Conservation (phyloP, 1,140 invertebrate genomes). For the Pogonognathellus flavescens region DNA sequence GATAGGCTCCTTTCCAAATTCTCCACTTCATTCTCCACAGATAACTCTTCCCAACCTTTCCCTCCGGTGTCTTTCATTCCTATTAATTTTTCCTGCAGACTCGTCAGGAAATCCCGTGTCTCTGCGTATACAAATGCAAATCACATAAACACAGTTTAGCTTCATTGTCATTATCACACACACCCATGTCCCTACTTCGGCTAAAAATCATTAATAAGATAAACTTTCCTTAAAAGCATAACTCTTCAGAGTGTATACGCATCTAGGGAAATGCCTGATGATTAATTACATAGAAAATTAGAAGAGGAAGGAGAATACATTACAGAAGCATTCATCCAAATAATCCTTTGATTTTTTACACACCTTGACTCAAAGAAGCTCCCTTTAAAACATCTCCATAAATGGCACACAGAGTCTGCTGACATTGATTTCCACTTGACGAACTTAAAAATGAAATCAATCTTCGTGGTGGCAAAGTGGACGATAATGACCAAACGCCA, state of each 20-base stretch:
- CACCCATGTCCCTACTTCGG: too few relatives aligned
- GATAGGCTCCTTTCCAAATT: neutral
- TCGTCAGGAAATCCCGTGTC: neutral
- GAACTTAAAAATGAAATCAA: neutral
- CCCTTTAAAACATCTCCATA: neutral
- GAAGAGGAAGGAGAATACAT: too few relatives aligned
- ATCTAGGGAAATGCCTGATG: neutral
- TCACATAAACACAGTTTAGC: neutral
- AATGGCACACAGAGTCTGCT: neutral
- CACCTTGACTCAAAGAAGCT: neutral
- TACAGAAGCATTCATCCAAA: too few relatives aligned
- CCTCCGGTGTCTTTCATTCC: neutral
- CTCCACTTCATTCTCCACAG: neutral
- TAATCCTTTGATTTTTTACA: neutral
- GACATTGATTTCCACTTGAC: neutral
- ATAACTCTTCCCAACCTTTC: neutral
- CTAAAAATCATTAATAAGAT: too few relatives aligned
- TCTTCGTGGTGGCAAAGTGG: neutral
- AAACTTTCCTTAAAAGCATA: too few relatives aligned
- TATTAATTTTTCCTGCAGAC: neutral
- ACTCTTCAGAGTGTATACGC: too few relatives aligned
- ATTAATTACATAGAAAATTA: neutral
- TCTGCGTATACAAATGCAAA: neutral
- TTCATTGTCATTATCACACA: too few relatives aligned
- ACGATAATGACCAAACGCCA: slow-evolving; percentile 4